These are phyloP conservation scores for Aurelia coerulea DNA, from an alignment of 30 jellyfish, hydroid and myxozoan species.

Conservation along the genomic window DNA sequence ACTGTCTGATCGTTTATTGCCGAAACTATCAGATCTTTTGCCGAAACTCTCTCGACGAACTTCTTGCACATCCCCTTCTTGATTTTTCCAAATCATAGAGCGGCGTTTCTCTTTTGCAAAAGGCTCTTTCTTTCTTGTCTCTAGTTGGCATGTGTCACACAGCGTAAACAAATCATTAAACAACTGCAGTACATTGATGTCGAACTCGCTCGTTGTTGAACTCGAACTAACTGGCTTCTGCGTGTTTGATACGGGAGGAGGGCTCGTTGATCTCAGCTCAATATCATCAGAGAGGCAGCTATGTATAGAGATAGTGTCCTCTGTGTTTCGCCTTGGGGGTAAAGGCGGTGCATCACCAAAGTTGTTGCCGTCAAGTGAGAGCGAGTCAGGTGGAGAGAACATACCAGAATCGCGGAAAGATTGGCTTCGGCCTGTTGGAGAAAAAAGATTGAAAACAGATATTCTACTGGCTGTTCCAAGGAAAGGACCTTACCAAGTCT, in stretches of 20 bases:
- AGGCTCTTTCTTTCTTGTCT: not conserved
- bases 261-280: not conserved
- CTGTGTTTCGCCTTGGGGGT: conserved; percentile 12
- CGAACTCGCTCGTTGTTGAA: not conserved
- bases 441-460: too few relatives aligned
- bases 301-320: not conserved
- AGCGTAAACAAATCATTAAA: conserved; percentile 45
- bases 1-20: not conserved
- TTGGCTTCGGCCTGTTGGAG: too few relatives aligned
- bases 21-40: not conserved
- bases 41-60: not conserved
- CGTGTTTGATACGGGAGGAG: too few relatives aligned
- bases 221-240: not conserved
- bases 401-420: conserved; percentile 8
- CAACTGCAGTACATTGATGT: conserved; percentile 13
- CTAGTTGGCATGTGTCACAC: conserved; percentile 30
- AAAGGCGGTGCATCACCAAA: conserved; percentile 8
- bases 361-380: conserved; percentile 8
- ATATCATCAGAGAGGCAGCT: conserved; percentile 19
- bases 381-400: conserved; percentile 26
- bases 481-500: too few relatives aligned
- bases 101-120: not conserved
- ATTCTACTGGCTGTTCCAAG: too few relatives aligned
- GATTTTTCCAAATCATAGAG: conserved; percentile 1
- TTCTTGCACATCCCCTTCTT: not conserved